Conservation (phyloP, 1,140 invertebrate genomes). For the Aphis craccivora region DNA sequence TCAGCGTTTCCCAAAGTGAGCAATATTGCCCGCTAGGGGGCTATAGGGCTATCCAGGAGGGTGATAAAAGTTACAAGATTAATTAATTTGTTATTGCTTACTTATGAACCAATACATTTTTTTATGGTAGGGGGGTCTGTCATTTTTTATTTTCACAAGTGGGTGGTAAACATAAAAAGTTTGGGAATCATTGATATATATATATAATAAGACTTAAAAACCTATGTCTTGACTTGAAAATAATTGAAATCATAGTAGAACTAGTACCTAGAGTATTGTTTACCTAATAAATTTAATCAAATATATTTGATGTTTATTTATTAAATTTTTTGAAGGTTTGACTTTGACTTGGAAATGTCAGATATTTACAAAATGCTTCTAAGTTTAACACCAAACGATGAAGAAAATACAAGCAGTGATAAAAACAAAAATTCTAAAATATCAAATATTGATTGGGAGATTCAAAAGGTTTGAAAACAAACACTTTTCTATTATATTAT, state of each 20-base stretch:
- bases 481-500: not conserved
- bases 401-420: not conserved
- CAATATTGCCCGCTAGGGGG: too few relatives aligned
- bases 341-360: slow-evolving; percentile 52
- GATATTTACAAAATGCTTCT: slow-evolving; percentile 27
- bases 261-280: not conserved
- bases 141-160: too few relatives aligned
- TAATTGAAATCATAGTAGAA: too few relatives aligned
- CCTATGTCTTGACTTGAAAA: not conserved
- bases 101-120: too few relatives aligned
- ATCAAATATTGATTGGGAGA: slow-evolving; percentile 28
- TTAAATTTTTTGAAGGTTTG: slow-evolving; percentile 10
- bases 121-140: too few relatives aligned
- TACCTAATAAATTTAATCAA: not conserved
- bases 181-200: too few relatives aligned
- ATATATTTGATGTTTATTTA: not conserved
- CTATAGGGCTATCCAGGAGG: too few relatives aligned
- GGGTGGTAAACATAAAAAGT: too few relatives aligned
- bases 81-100: too few relatives aligned
- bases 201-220: too few relatives aligned
- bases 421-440: not conserved
- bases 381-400: not conserved
- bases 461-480: slow-evolving; percentile 28
- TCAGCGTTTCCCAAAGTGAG: too few relatives aligned
- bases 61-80: too few relatives aligned